Evolutionary conservation across 2,797 vertebrate genomes (phyloP), one percentile per base, ranked within the genome.

Genomic region (Chaenodraco wilsoni): DNA sequence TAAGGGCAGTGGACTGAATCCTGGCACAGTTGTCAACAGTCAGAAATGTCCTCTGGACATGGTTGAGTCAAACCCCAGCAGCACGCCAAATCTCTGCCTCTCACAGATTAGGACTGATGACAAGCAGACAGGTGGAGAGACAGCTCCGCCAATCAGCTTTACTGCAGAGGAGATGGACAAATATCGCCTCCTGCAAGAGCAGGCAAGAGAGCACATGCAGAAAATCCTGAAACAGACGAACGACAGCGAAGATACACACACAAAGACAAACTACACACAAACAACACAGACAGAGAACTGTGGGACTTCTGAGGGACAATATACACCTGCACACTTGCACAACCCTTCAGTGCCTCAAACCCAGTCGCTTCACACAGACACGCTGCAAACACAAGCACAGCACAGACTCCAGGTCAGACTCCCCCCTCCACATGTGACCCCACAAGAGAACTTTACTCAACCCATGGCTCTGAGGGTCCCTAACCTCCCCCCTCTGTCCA

Each of bases 161-260:
- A 96, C 96, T 3, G 95, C 96, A 3, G 98, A 99, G 70, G 98
- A 99, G 92, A 95, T 98, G 87, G 97, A 97, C 84, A 99, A 99
- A 89, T 99, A 99, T 78, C 95, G 96, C 75, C 85, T 95, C 78
- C 94, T 99, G 51, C 98, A 99, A 88, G 93, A 98, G 71, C 97
- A 97, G 93, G 98, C 98, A 16, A 96, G 97, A 87, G 96, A 98
- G 89, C 98, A 99, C 85, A 95, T 99, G 95, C 97, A 99, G 96
- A 97, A 96, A 78, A 96, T 98, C 56, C 90, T 96, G 70, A 91
- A 97, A 75, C 91, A 94, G 43, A 96, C 91, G 54, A 95, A 94
- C n/a, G 92, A 96, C 90, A 85, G 87, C 74, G 81, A 67, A 51
- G 86, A 88, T 3, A 45, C 41, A 63, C 68, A 78, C 48, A 55